Evolutionary conservation across 1,140 invertebrate genomes (phyloP), one percentile per base, ranked within the genome.

Genomic region (Eurosta solidaginis): DNA sequence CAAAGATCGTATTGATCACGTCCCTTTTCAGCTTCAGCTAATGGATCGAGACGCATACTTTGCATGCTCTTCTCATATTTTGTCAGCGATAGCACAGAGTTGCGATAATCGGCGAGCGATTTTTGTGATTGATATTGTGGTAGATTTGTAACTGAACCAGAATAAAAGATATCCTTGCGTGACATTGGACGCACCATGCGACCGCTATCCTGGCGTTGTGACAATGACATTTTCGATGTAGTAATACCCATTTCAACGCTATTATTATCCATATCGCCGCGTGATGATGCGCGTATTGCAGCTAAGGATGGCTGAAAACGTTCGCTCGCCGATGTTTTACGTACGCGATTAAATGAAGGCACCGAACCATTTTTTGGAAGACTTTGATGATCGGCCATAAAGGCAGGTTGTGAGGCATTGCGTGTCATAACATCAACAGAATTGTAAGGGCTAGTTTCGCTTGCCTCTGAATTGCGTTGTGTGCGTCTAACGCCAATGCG

Each of bases 81-180:
- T 0, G 94, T 92, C 20, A 96, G 84, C 27, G 94, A 95, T 14
- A 95, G 90, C n/a, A 96, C 92, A 54, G 94, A 95, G 82, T 95
- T 93, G 45, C 96, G 90, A 85, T 96, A 96, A 79, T 93, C 94
- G 42, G 94, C 92, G n/a, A 98, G 89, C 9, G 96, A 96, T 81
- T 96, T 96, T 87, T 97, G 96, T 77, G 94, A 96, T 84, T 97
- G 95, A 88, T 94, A 98, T 88, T 98, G 95, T 0, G 95, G 96
- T 74, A 98, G 90, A 89, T 98, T 95, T 36, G 94, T 90, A 7
- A 98, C 93, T 33, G 96, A 97, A 29, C 98, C 97, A 14, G 97
- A 96, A 89, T 99, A 99, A 89, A 99, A 99, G 81, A 99, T 98
- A 88, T 99, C 98, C 88, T 98, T 98, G 52, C 97, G 91, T 6